Conservation (phyloP, 2,797 vertebrate species). For the Nasua narica region DNA sequence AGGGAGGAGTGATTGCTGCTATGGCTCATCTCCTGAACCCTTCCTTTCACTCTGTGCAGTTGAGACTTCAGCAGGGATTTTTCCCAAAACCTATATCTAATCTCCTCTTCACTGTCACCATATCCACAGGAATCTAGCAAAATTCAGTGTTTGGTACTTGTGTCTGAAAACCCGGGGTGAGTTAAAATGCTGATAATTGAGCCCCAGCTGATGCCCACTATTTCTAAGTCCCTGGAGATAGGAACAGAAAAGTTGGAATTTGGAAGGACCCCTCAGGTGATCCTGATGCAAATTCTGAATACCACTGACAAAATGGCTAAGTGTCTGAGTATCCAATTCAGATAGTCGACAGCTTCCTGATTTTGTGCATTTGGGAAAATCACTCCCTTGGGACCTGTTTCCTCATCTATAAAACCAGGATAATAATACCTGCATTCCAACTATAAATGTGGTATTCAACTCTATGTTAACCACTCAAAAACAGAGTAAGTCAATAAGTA, state of each 20-base stretch:
- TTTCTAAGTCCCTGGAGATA: background rate
- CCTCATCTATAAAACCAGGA: background rate
- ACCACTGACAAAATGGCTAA: background rate
- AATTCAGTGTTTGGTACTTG: background rate
- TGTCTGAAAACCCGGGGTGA: background rate
- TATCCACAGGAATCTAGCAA: background rate
- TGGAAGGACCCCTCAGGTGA: background rate
- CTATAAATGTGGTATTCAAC: background rate
- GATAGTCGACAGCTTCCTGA: background rate
- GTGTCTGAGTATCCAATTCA: background rate
- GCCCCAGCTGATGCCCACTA: accelerated
- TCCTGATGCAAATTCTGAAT: background rate
- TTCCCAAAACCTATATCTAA: background rate
- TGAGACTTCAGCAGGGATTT: background rate
- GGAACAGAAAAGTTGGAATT: background rate
- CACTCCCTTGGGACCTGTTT: background rate
- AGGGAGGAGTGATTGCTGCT: background rate
- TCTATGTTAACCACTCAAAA: background rate
- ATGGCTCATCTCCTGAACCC: background rate
- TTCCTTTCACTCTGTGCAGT: background rate
- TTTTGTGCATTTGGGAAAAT: background rate
- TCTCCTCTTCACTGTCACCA: background rate
- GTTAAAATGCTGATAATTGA: background rate
- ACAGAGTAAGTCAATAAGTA: background rate
- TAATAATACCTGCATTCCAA: background rate